These are phyloP conservation scores for Cheilosia soror DNA, from an alignment of 2,888 invertebrate species.

Conservation along the genomic window DNA sequence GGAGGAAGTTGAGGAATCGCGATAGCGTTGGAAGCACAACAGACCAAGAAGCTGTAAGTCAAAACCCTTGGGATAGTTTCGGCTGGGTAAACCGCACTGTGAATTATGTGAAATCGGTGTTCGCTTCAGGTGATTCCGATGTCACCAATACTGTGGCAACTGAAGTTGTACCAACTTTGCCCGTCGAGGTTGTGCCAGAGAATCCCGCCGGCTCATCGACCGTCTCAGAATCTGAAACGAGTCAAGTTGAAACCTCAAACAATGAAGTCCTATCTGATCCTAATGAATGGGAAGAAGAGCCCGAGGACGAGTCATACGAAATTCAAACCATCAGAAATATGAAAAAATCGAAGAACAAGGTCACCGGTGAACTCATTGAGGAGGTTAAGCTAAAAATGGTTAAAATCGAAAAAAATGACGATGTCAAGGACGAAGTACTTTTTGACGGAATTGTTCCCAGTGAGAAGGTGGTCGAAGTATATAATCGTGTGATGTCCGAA, in stretches of 20 bases:
- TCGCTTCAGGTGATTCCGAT: background rate
- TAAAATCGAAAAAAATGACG: slow-evolving; percentile 32
- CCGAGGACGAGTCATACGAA: slow-evolving; percentile 38
- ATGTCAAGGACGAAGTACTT: slow-evolving; percentile 13
- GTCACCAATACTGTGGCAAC: background rate
- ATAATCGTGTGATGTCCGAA: slow-evolving; percentile 17
- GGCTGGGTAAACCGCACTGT: slow-evolving; percentile 14
- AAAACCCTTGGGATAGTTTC: slow-evolving; percentile 7
- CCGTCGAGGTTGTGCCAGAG: too few species aligned
- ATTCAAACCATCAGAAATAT: slow-evolving; percentile 50
- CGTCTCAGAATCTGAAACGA: background rate
- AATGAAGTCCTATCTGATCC: background rate
- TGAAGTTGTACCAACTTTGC: background rate
- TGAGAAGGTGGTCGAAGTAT: slow-evolving; percentile 9
- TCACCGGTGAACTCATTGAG: slow-evolving; percentile 35
- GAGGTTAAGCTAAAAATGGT: slow-evolving; percentile 38
- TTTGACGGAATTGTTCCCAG: slow-evolving; percentile 40
- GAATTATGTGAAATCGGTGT: background rate
- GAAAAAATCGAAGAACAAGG: slow-evolving; percentile 29
- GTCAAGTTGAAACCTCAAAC: background rate
- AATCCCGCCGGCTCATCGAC: background rate
- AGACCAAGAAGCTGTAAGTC: background rate
- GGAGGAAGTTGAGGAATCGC: background rate
- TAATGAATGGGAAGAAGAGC: slow-evolving; percentile 18
- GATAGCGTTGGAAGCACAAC: background rate